phyloP scores from a whole-genome alignment of 1,140 invertebrate species.

The Mesaphorura yosii region DNA sequence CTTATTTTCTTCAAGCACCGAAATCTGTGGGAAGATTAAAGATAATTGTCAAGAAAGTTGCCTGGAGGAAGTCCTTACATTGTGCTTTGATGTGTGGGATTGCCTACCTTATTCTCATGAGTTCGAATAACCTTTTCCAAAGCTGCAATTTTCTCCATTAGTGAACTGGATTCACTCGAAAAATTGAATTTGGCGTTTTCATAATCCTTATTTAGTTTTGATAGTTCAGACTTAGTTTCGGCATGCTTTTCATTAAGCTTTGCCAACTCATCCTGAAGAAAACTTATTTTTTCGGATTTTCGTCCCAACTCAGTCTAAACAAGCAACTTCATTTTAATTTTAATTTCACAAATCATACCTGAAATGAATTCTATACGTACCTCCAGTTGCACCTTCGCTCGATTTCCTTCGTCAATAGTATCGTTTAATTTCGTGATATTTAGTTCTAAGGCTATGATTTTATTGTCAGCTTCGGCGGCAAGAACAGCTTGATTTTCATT shows the following conservation, averaged over 20 bases:
- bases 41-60: too few relatives aligned
- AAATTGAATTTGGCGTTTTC: conserved; percentile 26
- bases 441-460: too few relatives aligned
- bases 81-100: too few relatives aligned
- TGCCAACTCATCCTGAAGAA: conserved; percentile 26
- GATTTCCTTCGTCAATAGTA: conserved; percentile 6
- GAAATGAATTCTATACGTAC: too few relatives aligned
- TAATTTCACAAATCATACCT: conserved; percentile 2
- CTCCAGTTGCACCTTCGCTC: neutral
- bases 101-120: conserved; percentile 28
- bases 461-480: too few relatives aligned
- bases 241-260: conserved; percentile 24
- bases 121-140: conserved; percentile 17
- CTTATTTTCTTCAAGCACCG: conserved; percentile 26
- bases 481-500: conserved; percentile 12
- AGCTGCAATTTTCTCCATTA: conserved; percentile 15
- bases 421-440: conserved; percentile 6
- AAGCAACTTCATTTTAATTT: neutral
- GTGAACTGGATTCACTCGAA: conserved; percentile 21
- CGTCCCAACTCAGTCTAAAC: conserved; percentile 20
- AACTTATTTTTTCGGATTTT: conserved; percentile 27
- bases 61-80: too few relatives aligned
- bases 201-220: conserved; percentile 19
- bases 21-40: conserved; percentile 21
- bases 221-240: conserved; percentile 25